Evolutionary conservation across 2,113 vertebrate genomes (phyloP), one percentile per base, ranked within the genome.

Genomic region (Crotalus helleri): DNA sequence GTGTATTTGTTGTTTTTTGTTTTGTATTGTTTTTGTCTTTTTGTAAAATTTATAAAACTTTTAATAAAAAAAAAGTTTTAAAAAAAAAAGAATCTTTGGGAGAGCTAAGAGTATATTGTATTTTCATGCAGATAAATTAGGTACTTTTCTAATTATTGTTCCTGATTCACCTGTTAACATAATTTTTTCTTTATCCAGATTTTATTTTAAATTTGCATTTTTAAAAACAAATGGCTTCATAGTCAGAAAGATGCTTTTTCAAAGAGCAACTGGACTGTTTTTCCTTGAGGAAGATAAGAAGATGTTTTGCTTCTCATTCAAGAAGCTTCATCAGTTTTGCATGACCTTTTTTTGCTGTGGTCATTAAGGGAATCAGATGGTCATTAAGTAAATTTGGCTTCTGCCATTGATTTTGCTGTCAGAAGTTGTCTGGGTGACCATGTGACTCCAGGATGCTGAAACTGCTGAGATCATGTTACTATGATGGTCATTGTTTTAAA

Each of bases 101-200:
- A 51, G 93, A 93, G 6, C 49, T n/a, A 81, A 3, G 91, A 64
- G 57, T 90, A 64, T 26, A 90, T 90, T 1, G 3, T 57, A 54
- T 24, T 85, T 92, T 88, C 24, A 94, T 53, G 1, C 54, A 44
- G 58, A 86, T 92, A 88, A 58, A 93, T 61, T 39, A 94, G 4
- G 81, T 88, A 85, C 64, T n/a, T 44, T 90, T 89, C 24, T 55
- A 93, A 39, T 91, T 1, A 49, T 46, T 33, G 54, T 92, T 89
- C 0, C 81, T 59, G n/a, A 44, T 39, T 74, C 26, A 39, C 51
- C 0, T 94, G 69, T 19, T 51, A 92, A 93, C 64, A 44, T 3
- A 17, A 39, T 55, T 33, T 57, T 29, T 39, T 39, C 69, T 33
- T 81, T 19, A 81, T 81, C 3, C 69, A 81, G 69, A 39, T 19